Conservation (phyloP, 1,140 invertebrate genomes). For the Zaprionus capensis region DNA sequence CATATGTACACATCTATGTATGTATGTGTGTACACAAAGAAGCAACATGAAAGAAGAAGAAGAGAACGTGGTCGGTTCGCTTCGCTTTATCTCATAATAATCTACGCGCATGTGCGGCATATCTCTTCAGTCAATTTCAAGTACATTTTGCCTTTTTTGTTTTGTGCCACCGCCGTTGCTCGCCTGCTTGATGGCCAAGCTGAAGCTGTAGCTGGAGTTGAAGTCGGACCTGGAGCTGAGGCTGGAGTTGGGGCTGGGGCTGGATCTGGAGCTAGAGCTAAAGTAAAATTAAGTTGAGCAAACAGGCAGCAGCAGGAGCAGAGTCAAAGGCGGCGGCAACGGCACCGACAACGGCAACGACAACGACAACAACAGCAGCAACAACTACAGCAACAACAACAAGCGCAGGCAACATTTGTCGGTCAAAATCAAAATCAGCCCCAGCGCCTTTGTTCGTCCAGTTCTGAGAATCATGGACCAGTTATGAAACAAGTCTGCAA, state of each 20-base stretch:
- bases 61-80: background rate
- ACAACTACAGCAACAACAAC: slow-evolving; percentile 37
- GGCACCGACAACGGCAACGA: slow-evolving; percentile 43
- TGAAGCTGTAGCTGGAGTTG: slow-evolving; percentile 39
- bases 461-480: slow-evolving; percentile 82
- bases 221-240: slow-evolving; percentile 23
- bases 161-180: slow-evolving; percentile 38
- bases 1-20: background rate
- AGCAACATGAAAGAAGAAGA: background rate
- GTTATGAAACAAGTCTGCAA: slow-evolving; percentile 83
- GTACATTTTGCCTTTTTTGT: slow-evolving; percentile 68
- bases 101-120: slow-evolving; percentile 80
- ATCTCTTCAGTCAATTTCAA: slow-evolving; percentile 80
- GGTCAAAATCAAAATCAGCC: slow-evolving; percentile 83
- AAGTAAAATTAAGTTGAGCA: slow-evolving; percentile 43
- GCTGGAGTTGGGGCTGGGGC: background rate
- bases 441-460: slow-evolving; percentile 77
- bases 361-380: slow-evolving; percentile 47
- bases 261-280: background rate
- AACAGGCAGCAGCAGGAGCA: slow-evolving; percentile 58
- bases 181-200: slow-evolving; percentile 21
- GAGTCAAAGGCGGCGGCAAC: slow-evolving; percentile 1
- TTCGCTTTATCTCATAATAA: slow-evolving; percentile 76
- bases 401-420: slow-evolving; percentile 79
- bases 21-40: slow-evolving; percentile 1